Base-by-base conservation (phyloP, 2,797 vertebrate species). In the Graptemys geographica region DNA sequence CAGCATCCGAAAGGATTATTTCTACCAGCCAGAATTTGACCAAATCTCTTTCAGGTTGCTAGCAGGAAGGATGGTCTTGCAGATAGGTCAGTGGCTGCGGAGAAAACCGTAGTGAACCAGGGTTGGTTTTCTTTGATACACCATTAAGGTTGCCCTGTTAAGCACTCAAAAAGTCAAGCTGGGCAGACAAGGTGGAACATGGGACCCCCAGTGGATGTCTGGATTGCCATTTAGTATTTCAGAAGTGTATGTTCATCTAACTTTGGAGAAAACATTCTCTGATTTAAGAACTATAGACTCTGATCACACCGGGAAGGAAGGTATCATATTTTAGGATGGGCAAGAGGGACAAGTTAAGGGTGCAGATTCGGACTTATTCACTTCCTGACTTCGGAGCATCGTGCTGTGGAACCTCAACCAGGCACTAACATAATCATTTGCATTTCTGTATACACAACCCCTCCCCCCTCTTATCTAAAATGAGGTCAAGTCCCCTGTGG, bases 401-500 rank as follows among this genome's bases (percentile, higher is more conserved):
- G 91, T 93, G 74, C 88, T 95, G 79, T 52, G 90, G 76, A 59
- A 12, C 47, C 93, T 94, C 13, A 81, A 88, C 44, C 84, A 79
- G 92, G 92, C 19, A 93, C 5, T 79, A 93, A 57, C 62, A 85
- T 87, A 86, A 90, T 92, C 87, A 88, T 95, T 86, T 88, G 33
- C n/a, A 16, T 95, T 95, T 97, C 65, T 83, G 10, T 37, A 78
- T 82, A 78, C 72, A 88, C 96, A 96, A 86, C 18, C 55, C 41
- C 51, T 10, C 81, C 44, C 65, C 88, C 83, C 80, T 21, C 49
- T 96, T 86, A 91, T 82, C 25, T 37, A 5, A 76, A 98, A 97
- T 84, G 91, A 97, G 97, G 96, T 87, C 96, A 89, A 8, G 44
- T 96, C 97, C 96, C 97, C 94, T 78, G 90, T 0, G 96, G 89